These are phyloP conservation scores for Diadophis punctatus DNA, from an alignment of 2,113 vertebrate species.

Conservation along the genomic window DNA sequence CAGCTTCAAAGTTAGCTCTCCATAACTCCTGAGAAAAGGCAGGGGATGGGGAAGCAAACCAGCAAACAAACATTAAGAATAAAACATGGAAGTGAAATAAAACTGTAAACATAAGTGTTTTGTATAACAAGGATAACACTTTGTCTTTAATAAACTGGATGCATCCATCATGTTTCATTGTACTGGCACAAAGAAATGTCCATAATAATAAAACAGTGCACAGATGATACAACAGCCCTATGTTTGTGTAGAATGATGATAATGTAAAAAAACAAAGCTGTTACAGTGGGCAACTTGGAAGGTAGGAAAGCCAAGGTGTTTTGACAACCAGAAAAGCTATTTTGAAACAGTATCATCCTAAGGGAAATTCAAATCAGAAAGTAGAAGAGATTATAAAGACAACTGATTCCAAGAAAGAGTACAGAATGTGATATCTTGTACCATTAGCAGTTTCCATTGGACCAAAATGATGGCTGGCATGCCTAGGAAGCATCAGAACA, in stretches of 20 bases:
- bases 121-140: background rate
- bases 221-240: background rate
- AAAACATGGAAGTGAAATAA: background rate
- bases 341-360: background rate
- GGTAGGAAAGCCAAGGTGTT: background rate
- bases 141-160: slow-evolving; percentile 12
- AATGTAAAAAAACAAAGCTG: background rate
- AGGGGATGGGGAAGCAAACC: background rate
- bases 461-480: background rate
- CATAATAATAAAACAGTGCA: background rate
- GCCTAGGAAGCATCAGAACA: rapidly evolving
- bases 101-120: background rate
- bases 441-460: background rate
- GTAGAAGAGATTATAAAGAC: background rate
- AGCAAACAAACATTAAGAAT: background rate
- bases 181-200: background rate
- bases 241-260: background rate
- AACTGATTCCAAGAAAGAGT: rapidly evolving
- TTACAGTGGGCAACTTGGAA: background rate
- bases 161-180: background rate
- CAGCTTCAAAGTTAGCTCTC: background rate
- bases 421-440: background rate
- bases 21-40: background rate
- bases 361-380: background rate
- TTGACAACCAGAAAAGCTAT: background rate